phyloP scores from a whole-genome alignment of 2,888 invertebrate species.

The Oscheius myriophilus region DNA sequence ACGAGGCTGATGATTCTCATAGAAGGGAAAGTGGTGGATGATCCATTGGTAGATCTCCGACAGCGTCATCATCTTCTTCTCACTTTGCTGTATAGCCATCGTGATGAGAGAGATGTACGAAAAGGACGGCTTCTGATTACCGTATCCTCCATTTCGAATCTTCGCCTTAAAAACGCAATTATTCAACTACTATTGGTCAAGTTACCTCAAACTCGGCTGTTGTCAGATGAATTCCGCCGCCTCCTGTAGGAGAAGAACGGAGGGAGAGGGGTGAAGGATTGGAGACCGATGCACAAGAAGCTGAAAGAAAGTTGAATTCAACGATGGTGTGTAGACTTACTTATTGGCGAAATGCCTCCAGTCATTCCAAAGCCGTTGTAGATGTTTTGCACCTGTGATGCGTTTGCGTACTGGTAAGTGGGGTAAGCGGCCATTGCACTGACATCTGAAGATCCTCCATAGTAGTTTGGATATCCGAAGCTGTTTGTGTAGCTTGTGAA shows the following conservation, averaged over 20 bases:
- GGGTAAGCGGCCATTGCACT: constrained; percentile 32
- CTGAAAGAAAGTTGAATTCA: constrained; percentile 10
- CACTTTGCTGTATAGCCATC: constrained; percentile 89
- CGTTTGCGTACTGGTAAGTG: constrained; percentile 35
- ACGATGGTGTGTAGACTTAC: constrained; percentile 23
- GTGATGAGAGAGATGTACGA: constrained; percentile 98
- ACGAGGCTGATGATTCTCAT: constrained; percentile 95
- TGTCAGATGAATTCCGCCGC: constrained; percentile 45
- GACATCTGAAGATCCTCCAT: background rate
- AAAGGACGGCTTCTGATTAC: constrained; percentile 97
- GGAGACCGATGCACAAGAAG: constrained; percentile 32
- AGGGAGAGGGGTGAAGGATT: constrained; percentile 18
- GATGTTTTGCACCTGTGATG: constrained; percentile 37
- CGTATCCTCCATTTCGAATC: constrained; percentile 71
- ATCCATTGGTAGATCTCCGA: constrained; percentile 99
- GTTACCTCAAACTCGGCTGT: constrained; percentile 40
- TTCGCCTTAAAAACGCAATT: constrained; percentile 52
- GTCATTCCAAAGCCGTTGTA: constrained; percentile 41
- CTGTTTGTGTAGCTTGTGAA: constrained; percentile 48
- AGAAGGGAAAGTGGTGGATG: constrained; percentile 98
- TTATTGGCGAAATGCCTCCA: constrained; percentile 44
- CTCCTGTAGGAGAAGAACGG: constrained; percentile 18
- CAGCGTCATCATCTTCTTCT: constrained; percentile 93
- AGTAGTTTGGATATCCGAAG: constrained; percentile 14
- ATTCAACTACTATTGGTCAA: too few species aligned